These are phyloP conservation scores for Cremastinae sp. DNA, from an alignment of 2,888 invertebrate genomes.

Conservation along the genomic window DNA sequence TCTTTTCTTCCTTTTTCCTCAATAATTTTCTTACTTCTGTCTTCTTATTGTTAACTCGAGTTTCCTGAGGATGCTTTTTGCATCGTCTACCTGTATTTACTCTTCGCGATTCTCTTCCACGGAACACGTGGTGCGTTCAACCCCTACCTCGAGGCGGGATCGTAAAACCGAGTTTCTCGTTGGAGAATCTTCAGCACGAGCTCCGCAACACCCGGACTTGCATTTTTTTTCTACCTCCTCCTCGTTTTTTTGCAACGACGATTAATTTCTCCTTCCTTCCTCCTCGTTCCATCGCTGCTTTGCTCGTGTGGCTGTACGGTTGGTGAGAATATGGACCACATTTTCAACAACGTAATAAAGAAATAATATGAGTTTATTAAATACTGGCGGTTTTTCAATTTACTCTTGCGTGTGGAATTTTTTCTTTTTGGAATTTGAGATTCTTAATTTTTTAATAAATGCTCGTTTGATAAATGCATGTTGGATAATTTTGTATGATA, in stretches of 20 bases:
- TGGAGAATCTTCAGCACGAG: slow-evolving; percentile 32
- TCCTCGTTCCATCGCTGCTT: slow-evolving; percentile 9
- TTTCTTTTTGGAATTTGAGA: no score
- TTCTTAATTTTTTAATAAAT: no score
- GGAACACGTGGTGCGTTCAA: slow-evolving; percentile 18
- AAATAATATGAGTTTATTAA: no score
- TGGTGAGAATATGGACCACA: slow-evolving; percentile 21
- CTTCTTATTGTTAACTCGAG: background rate
- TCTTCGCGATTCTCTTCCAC: slow-evolving; percentile 11
- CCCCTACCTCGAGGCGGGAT: slow-evolving; percentile 37
- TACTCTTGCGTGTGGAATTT: no score
- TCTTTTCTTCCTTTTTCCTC: background rate
- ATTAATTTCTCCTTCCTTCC: slow-evolving; percentile 50
- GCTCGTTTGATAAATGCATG: no score
- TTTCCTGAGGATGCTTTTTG: slow-evolving; percentile 31
- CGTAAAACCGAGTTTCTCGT: slow-evolving; percentile 46
- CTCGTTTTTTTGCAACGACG: slow-evolving; percentile 17
- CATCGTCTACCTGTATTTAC: slow-evolving; percentile 58
- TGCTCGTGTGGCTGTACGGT: background rate
- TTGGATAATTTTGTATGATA: no score
- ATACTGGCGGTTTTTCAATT: no score
- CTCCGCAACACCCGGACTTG: slow-evolving; percentile 35
- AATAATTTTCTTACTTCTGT: slow-evolving; percentile 6
- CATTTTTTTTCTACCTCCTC: slow-evolving; percentile 29
- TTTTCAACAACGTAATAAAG: background rate